Evolutionary conservation across 2,113 vertebrate species (phyloP), one percentile per base, ranked within the genome.

Genomic region (Actenoides hombroni): DNA sequence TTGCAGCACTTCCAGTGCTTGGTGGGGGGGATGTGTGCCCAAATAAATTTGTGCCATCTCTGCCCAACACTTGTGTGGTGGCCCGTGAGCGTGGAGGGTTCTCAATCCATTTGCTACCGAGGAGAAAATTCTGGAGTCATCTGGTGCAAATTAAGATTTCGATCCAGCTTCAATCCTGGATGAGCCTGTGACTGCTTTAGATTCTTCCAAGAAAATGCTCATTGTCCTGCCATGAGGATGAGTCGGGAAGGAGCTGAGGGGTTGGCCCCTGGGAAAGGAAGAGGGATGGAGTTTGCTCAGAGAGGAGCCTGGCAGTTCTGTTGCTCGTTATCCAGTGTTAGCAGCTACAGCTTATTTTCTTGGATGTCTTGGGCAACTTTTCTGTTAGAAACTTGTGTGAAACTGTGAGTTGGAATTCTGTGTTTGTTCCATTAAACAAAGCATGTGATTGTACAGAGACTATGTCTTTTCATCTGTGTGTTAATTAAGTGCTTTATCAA

Each of bases 51-150:
- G 75, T 48, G 42, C 78, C 79, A 75, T 26, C 61, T 78, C 88
- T 92, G 82, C 74, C 71, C 86, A 83, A 39, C 74, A 6, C 20
- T 75, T 35, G 3, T 74, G 54, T 14, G 37, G 60, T 29, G 29
- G 35, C 74, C 53, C 39, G 3, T 4, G n/a, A 69, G 71, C 63
- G 39, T 0, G 14, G 49, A 78, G 78, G 85, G 42, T 81, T 71
- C 73, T 73, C 54, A 40, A 0, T 57, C 28, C n/a, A 1, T 51
- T 90, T 65, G n/a, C 26, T 88, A 2, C 65, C 0, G 0, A 76
- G 67, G 79, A 88, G 85, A 77, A 91, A 74, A 97, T 92, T 90
- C 92, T 49, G 7, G 63, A 90, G 78, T 90, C 85, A 90, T 90
- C 88, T 94, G 83, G 86, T 93, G 49, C 75, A 80, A 90, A 90